Conservation (phyloP, 2,797 vertebrate genomes). For the Glossophaga mutica region DNA sequence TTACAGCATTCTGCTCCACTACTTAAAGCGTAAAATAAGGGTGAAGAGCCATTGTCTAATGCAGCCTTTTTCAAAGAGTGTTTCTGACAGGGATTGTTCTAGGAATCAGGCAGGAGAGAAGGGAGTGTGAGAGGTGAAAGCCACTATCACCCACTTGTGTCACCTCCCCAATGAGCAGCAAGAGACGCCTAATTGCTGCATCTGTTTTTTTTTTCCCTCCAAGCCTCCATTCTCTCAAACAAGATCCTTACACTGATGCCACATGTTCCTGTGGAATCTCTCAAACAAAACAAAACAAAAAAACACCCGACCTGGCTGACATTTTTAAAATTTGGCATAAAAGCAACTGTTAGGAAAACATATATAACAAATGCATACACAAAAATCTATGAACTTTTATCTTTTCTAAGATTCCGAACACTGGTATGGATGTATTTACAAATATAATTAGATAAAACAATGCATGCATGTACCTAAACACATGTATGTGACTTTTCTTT, state of each 20-base stretch:
- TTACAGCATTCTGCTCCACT: slow-evolving; percentile 91
- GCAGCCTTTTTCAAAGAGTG: slow-evolving; percentile 94
- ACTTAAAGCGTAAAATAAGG: slow-evolving; percentile 94
- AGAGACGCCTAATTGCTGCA: slow-evolving; percentile 92
- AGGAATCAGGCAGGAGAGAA: slow-evolving; percentile 93
- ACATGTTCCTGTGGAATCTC: slow-evolving; percentile 88
- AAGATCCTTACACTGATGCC: slow-evolving; percentile 87
- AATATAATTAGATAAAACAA: slow-evolving; percentile 52
- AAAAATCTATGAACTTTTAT: slow-evolving; percentile 59
- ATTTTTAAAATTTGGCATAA: slow-evolving; percentile 81
- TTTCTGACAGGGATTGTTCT: slow-evolving; percentile 95
- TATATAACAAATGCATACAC: slow-evolving; percentile 55
- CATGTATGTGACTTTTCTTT: slow-evolving; percentile 8
- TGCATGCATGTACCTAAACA: neutral
- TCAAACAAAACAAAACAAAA: slow-evolving; percentile 83
- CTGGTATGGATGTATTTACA: slow-evolving; percentile 51
- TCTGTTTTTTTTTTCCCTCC: slow-evolving; percentile 82
- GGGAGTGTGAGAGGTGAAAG: slow-evolving; percentile 93
- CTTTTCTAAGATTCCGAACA: slow-evolving; percentile 48
- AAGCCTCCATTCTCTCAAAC: slow-evolving; percentile 87
- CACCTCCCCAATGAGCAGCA: slow-evolving; percentile 91
- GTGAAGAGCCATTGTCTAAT: slow-evolving; percentile 96
- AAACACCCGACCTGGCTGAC: slow-evolving; percentile 81
- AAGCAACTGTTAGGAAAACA: slow-evolving; percentile 78
- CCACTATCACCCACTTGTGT: slow-evolving; percentile 94